Evolutionary conservation across 1,140 invertebrate species (phyloP).

Genomic region (Mya arenaria): DNA sequence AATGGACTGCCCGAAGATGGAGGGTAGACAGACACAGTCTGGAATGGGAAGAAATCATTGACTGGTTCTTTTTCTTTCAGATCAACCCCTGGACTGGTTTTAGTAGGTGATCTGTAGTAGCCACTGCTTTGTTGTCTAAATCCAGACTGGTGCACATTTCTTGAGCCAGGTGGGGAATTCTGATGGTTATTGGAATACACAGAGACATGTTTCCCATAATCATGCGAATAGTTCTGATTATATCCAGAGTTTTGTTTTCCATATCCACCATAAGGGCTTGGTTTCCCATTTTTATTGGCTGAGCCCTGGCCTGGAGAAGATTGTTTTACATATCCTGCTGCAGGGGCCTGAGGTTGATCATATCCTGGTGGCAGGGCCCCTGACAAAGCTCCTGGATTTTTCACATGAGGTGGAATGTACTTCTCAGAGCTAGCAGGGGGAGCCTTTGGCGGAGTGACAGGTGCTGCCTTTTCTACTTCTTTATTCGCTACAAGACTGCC

Average conservation of each 20-base stretch:
- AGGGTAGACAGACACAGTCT: constrained; percentile 47
- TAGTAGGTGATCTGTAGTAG: neutral
- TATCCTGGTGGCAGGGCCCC: neutral
- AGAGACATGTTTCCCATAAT: too few relatives aligned
- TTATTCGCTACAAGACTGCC: too few relatives aligned
- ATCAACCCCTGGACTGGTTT: neutral
- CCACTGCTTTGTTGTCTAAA: neutral
- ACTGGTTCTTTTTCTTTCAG: constrained; percentile 25
- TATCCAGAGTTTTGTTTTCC: neutral
- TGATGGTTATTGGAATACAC: too few relatives aligned
- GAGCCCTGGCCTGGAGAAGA: neutral
- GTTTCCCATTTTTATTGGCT: neutral
- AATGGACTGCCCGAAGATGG: constrained; percentile 29
- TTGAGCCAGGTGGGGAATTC: too few relatives aligned
- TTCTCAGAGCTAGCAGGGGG: constrained; percentile 16
- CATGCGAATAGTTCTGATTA: neutral
- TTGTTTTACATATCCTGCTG: neutral
- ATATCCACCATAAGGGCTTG: neutral
- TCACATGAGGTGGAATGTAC: constrained; percentile 42
- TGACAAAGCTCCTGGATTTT: constrained; percentile 6
- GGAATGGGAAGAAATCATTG: constrained; percentile 46
- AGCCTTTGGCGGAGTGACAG: neutral
- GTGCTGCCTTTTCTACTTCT: too few relatives aligned
- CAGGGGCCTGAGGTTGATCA: neutral
- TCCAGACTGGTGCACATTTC: too few relatives aligned